These are phyloP conservation scores for Peromyscus californicus DNA, from an alignment of 2,113 vertebrate species.

Conservation along the genomic window DNA sequence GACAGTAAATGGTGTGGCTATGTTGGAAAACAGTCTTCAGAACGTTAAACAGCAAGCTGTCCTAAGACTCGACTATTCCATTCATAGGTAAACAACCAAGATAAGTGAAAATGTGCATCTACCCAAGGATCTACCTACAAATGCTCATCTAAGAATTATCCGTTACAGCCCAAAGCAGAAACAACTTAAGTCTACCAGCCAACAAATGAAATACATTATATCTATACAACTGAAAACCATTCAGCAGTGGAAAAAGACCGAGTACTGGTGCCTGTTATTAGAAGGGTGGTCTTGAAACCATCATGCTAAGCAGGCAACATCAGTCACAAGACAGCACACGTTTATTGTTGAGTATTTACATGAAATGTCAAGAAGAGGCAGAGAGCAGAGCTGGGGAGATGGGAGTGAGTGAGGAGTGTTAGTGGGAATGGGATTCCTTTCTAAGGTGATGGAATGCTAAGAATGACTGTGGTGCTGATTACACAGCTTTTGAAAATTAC, in stretches of 20 bases:
- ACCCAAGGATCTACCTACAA: not conserved
- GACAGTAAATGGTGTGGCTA: not conserved
- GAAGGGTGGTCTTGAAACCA: not conserved
- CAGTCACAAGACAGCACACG: not conserved
- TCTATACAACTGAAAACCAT: not conserved
- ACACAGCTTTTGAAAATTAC: not conserved
- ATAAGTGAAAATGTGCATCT: constrained; percentile 28
- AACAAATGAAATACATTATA: not conserved
- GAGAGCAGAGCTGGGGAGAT: not conserved
- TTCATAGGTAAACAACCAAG: not conserved
- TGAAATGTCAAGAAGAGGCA: not conserved
- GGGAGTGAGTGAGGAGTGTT: not conserved
- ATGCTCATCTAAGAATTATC: not conserved
- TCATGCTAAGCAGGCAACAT: not conserved
- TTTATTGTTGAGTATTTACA: not conserved
- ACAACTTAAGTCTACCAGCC: not conserved
- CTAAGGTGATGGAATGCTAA: constrained; percentile 10
- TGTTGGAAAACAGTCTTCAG: constrained; percentile 23
- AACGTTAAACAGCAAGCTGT: not conserved
- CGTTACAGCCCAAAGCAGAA: not conserved
- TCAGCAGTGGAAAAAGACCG: not conserved
- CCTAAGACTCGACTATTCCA: constrained; percentile 20
- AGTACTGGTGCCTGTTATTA: not conserved
- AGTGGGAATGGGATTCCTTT: not conserved
- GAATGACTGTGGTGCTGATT: not conserved